phyloP scores from a whole-genome alignment of 1,140 invertebrate species.

The Listronotus bonariensis region DNA sequence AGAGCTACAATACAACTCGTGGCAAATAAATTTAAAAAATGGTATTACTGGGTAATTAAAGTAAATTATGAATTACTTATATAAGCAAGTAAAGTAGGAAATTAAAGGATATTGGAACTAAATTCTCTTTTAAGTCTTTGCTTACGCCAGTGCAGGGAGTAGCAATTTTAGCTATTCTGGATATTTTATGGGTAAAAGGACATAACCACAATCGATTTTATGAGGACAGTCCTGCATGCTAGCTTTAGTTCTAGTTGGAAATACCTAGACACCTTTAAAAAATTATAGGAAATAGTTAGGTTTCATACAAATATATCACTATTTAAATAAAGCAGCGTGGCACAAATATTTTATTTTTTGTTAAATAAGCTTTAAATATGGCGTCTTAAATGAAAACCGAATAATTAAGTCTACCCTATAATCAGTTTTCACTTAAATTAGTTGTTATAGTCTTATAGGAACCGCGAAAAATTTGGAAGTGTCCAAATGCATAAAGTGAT shows the following conservation, averaged over 20 bases:
- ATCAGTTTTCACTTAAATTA: slow-evolving; percentile 26
- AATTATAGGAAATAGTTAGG: no score
- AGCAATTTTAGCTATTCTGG: slow-evolving; percentile 6
- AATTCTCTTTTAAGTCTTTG: no score
- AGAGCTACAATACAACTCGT: no score
- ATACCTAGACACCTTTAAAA: no score
- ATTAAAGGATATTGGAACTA: no score
- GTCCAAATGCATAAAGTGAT: slow-evolving; percentile 2
- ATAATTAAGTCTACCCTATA: slow-evolving; percentile 38
- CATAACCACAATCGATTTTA: slow-evolving; percentile 35
- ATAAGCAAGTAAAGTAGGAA: no score
- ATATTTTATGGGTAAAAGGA: slow-evolving; percentile 23
- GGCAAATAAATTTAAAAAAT: no score
- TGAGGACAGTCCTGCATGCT: slow-evolving; percentile 12
- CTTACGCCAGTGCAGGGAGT: slow-evolving; percentile 3
- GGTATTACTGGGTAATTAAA: no score
- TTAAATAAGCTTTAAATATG: slow-evolving; percentile 50
- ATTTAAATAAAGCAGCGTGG: neutral
- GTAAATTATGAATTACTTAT: no score
- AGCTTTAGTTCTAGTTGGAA: no score
- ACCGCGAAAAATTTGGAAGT: neutral
- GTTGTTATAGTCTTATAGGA: neutral
- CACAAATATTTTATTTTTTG: slow-evolving; percentile 36
- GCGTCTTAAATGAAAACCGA: slow-evolving; percentile 46
- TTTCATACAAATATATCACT: no score